Percentiles rank a stretch among this genome's conserved stretches.
Conservation (phyloP, 2,113 vertebrate species). For the Amphilophus citrinellus region DNA sequence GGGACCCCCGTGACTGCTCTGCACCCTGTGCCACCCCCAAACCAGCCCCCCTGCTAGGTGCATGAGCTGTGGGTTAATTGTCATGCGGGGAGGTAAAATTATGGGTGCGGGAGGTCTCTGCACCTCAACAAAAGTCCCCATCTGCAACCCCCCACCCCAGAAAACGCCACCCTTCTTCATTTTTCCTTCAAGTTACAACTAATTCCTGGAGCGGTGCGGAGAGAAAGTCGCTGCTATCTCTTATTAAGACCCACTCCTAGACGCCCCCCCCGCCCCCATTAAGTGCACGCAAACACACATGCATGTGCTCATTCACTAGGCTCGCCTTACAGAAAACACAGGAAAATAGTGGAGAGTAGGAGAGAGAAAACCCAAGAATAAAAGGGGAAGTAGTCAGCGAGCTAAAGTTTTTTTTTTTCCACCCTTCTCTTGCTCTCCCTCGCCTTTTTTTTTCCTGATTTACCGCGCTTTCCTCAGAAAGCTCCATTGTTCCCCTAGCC, state of each 20-base stretch:
- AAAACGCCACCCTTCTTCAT: slow-evolving; percentile 70
- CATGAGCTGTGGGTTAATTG: slow-evolving; percentile 91
- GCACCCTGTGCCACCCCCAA: slow-evolving; percentile 57
- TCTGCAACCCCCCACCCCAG: slow-evolving; percentile 24
- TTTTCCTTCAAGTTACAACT: slow-evolving; percentile 93
- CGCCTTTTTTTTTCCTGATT: slow-evolving; percentile 85
- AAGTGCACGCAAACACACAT: slow-evolving; percentile 45
- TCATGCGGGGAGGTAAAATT: slow-evolving; percentile 93
- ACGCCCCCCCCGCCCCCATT: slow-evolving; percentile 26
- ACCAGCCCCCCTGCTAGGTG: slow-evolving; percentile 69
- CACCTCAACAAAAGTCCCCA: slow-evolving; percentile 90
- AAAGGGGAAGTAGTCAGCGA: slow-evolving; percentile 90
- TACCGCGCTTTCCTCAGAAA: slow-evolving; percentile 99
- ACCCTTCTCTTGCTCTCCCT: slow-evolving; percentile 83
- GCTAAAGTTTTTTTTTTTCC: slow-evolving; percentile 79
- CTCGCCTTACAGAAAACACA: slow-evolving; percentile 78
- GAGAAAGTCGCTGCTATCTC: slow-evolving; percentile 91
- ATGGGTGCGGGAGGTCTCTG: slow-evolving; percentile 92
- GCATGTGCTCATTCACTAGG: slow-evolving; percentile 47
- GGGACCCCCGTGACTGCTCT: slow-evolving; percentile 63
- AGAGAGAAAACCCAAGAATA: slow-evolving; percentile 70
- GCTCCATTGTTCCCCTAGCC: slow-evolving; percentile 99
- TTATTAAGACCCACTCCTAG: slow-evolving; percentile 79
- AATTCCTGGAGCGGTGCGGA: slow-evolving; percentile 86
- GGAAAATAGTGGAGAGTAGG: slow-evolving; percentile 65